Evolutionary conservation across 2,888 invertebrate genomes (phyloP), one percentile per base, ranked within the genome.

Genomic region (Azorinus chamasolen): DNA sequence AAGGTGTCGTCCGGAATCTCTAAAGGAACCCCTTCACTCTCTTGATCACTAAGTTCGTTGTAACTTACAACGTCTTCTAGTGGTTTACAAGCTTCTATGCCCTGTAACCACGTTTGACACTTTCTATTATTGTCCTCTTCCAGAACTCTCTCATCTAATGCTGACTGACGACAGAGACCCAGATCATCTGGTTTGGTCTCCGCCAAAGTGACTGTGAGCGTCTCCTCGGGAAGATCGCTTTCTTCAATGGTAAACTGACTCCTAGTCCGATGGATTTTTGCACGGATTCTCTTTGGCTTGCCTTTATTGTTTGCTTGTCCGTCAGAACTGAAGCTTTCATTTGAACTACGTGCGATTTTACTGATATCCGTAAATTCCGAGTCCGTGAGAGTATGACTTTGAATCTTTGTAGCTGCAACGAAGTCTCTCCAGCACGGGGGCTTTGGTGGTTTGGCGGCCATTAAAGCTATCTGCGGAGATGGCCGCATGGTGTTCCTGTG

Each of bases 371-470:
- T 79, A 43, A 79, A 82, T 25, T 79, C 79, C 1, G 74, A 72
- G n/a, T 81, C 78, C 4, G 68, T 55, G 1, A 63, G 41, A 45
- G 57, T 81, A 1, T 64, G 54, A 37, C 64, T 68, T 20, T 71
- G 57, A 24, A 55, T 55, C 18, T 63, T 58, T 14, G 66, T 24
- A 18, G 62, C 61, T 16, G 70, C 66, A 48, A 89, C 84, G 39
- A 90, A 88, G 73, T 90, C 90, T 18, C 88, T 76, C 90, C 90
- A 90, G 75, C 89, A 90, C 20, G 90, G 90, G 24, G 90, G 88
- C 65, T 87, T 88, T 6, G 90, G 90, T 10, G 90, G 90, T 62
- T 87, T 84, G 18, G 73, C 72, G 43, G 82, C 73, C 69, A 79
- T 65, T 12, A 73, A 46, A 41, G 79, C 70, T 46, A 75, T 18